Conservation (phyloP, 2,888 invertebrate species). For the Limnephilus lunatus region DNA sequence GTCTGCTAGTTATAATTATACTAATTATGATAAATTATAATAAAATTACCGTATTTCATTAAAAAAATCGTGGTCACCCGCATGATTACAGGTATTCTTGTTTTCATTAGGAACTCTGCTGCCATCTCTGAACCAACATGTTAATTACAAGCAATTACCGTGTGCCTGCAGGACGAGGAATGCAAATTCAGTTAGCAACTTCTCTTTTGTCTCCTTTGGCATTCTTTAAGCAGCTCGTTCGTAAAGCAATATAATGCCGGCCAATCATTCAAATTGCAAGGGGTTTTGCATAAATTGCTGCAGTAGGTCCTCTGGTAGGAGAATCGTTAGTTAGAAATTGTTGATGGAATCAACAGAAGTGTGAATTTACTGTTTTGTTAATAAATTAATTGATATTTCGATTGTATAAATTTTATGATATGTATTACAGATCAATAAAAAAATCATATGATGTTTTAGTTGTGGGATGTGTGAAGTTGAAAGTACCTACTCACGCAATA, state of each 20-base stretch:
- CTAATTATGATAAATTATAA: no score
- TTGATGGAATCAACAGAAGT: no score
- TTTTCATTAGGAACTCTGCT: constrained; percentile 29
- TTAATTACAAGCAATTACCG: constrained; percentile 56
- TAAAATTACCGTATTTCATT: not conserved
- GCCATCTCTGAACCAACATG: constrained; percentile 55
- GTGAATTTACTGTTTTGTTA: no score
- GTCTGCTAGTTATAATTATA: no score
- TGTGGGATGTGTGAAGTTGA: no score
- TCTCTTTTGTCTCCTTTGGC: not conserved
- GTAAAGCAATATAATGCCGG: not conserved
- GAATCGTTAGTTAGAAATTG: no score
- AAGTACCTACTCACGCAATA: no score
- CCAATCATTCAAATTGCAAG: not conserved
- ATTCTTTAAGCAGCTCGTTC: not conserved
- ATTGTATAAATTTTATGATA: no score
- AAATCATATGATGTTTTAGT: no score
- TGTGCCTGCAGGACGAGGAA: constrained; percentile 13
- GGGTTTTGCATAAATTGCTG: not conserved
- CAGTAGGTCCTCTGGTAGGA: not conserved
- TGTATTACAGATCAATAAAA: no score
- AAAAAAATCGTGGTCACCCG: not conserved
- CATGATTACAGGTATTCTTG: constrained; percentile 3
- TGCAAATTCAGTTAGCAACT: not conserved
- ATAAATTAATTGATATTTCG: no score